Percentiles rank a stretch among this genome's conserved stretches.
Conservation (phyloP, 2,113 vertebrate genomes). For the Speoplatyrhinus poulsoni region DNA sequence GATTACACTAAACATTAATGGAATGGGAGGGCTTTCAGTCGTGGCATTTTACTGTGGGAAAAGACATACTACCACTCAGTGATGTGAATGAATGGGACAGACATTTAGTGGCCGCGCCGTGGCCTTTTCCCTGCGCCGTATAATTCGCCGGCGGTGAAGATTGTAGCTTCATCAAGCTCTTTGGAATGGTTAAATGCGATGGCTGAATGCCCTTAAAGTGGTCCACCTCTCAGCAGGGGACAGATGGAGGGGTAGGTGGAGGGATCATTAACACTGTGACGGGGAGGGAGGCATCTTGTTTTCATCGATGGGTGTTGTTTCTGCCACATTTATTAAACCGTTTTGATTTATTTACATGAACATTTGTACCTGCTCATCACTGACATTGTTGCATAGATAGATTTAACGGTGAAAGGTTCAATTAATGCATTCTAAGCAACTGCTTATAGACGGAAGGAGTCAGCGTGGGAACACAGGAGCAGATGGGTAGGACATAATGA, state of each 20-base stretch:
- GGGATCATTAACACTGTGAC: neutral
- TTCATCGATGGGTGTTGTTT: no score
- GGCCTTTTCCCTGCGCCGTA: conserved; percentile 68
- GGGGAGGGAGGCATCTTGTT: neutral
- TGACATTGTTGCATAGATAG: no score
- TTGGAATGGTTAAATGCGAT: conserved; percentile 53
- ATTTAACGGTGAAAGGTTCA: no score
- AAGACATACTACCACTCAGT: conserved; percentile 71
- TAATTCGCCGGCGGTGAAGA: conserved; percentile 48
- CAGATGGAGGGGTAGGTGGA: neutral
- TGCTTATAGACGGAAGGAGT: no score
- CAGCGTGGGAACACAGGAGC: no score
- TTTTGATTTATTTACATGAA: no score
- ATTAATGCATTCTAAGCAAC: no score
- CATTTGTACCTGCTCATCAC: no score
- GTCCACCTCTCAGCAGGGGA: conserved; percentile 43
- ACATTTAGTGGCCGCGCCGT: conserved; percentile 74
- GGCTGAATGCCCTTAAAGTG: conserved; percentile 39
- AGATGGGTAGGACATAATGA: neutral
- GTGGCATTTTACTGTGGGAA: conserved; percentile 73
- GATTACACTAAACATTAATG: conserved; percentile 77
- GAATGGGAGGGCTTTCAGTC: conserved; percentile 75
- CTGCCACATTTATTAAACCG: no score
- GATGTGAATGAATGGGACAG: conserved; percentile 71
- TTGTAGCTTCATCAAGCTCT: conserved; percentile 63